Evolutionary conservation across 2,888 invertebrate species (phyloP), one percentile per base, ranked within the genome.

Genomic region (Dasypogon diadema): DNA sequence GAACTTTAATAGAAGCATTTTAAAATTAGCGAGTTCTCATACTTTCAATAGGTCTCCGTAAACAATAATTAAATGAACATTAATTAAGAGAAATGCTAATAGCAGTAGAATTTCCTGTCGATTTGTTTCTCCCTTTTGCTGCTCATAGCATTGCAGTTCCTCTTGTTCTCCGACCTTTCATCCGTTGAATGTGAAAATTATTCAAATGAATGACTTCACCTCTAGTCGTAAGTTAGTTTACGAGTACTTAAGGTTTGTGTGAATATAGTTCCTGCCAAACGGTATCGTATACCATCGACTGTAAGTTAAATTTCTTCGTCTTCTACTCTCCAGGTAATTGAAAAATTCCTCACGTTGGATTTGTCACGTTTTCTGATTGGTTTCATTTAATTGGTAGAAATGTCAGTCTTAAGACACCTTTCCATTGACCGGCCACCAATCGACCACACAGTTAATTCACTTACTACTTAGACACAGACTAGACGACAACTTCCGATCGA

Each of bases 31-130:
- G 10, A 30, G 34, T 30, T 30, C 10, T 30, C 34, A 30, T 30
- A 30, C 34, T 30, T 16, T 58, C 58, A 37, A 63, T 18, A 5
- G 10, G 18, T 46, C 37, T 65, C 46, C 24, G 8, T 65, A 24
- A 24, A 65, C 22, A 65, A 26, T 46, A 65, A 65, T 65, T 65
- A 48, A 65, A 46, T 46, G 46, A 63, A 63, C 37, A 63, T 46
- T 46, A 65, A 65, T 65, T 65, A 65, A 22, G 65, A 65, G 46
- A 46, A 65, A 65, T 65, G 42, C 24, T 46, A 65, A 65, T 65
- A 21, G 46, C 60, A 10, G 26, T 26, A 18, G 42, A 63, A 63
- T n/a, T 37, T 63, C 2, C n/a, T 42, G 4, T 42, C 2, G 2
- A 12, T 42, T 42, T 42, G 42, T 12, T 42, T 42, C 12, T 42